Evolutionary conservation across 2,888 invertebrate species (phyloP).

Genomic region (Microctonus brassicae): DNA sequence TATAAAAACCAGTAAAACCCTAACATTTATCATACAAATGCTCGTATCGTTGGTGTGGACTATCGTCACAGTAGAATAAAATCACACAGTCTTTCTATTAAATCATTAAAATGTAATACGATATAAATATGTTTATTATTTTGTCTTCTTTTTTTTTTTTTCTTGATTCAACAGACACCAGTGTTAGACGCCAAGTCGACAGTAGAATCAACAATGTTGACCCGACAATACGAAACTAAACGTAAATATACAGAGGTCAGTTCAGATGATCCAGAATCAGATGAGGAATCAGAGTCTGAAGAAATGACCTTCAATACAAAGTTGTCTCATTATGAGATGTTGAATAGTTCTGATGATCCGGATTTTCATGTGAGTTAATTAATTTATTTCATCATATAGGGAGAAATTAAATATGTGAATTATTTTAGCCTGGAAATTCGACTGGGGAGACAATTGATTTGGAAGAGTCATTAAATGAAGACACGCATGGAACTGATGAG

Average conservation of each 20-base stretch:
- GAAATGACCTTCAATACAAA: conserved; percentile 49
- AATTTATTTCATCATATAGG: no score
- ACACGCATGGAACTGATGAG: not conserved
- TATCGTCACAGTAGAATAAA: no score
- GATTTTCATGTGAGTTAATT: conserved; percentile 53
- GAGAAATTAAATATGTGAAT: not conserved
- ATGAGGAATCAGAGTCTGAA: conserved; percentile 49
- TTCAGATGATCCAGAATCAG: conserved; percentile 40
- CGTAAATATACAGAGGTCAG: conserved; percentile 52
- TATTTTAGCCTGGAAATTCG: not conserved
- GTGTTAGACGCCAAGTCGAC: conserved; percentile 51
- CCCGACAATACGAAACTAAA: conserved; percentile 43
- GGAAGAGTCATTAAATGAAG: not conserved
- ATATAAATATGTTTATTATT: not conserved
- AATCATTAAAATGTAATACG: not conserved
- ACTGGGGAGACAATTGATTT: not conserved
- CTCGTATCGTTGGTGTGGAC: no score
- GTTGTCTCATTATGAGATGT: conserved; percentile 49
- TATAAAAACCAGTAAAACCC: not conserved
- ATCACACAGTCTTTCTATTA: not conserved
- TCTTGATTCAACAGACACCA: conserved; percentile 38
- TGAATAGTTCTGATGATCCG: conserved; percentile 51
- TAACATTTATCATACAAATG: not conserved
- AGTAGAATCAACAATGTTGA: conserved; percentile 45
- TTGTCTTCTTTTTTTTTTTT: conserved; percentile 31